These are phyloP conservation scores for Latheticus oryzae DNA, from an alignment of 2,888 invertebrate genomes.

Conservation along the genomic window DNA sequence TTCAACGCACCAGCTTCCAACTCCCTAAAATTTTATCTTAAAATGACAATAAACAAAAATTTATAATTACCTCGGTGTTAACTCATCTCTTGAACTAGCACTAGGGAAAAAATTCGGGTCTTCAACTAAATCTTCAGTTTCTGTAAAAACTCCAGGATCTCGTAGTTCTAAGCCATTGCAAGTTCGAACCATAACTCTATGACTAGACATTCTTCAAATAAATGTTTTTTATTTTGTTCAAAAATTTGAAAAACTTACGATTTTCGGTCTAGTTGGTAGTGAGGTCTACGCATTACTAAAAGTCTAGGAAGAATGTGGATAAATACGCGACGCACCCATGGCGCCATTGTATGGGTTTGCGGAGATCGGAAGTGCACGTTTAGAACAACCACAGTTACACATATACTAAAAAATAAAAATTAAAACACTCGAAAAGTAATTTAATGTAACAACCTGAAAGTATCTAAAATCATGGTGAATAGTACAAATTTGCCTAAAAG, in stretches of 20 bases:
- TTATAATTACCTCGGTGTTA: slow-evolving; percentile 67
- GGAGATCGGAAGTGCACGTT: slow-evolving; percentile 99
- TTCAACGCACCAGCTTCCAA: slow-evolving; percentile 69
- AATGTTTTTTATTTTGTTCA: slow-evolving; percentile 6
- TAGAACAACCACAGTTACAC: slow-evolving; percentile 84
- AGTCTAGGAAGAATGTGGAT: slow-evolving; percentile 95
- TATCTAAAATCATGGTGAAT: slow-evolving; percentile 96
- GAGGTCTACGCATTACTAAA: slow-evolving; percentile 90
- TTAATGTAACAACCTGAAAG: slow-evolving; percentile 78
- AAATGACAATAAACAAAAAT: not conserved
- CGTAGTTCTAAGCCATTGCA: slow-evolving; percentile 82
- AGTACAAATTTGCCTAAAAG: slow-evolving; percentile 94
- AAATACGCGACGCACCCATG: slow-evolving; percentile 95
- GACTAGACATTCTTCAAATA: slow-evolving; percentile 50
- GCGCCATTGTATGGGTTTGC: slow-evolving; percentile 97
- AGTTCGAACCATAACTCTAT: slow-evolving; percentile 79
- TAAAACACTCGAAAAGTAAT: slow-evolving; percentile 4
- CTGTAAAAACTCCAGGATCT: slow-evolving; percentile 65
- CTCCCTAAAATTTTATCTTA: slow-evolving; percentile 62
- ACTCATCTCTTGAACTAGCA: slow-evolving; percentile 69
- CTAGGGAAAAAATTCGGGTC: slow-evolving; percentile 70
- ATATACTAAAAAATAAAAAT: slow-evolving; percentile 58
- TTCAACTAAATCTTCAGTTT: slow-evolving; percentile 59
- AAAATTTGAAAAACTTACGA: slow-evolving; percentile 57
- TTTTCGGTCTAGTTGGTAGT: slow-evolving; percentile 73